Evolutionary conservation across 2,888 invertebrate genomes (phyloP).

Genomic region (Busseola fusca): DNA sequence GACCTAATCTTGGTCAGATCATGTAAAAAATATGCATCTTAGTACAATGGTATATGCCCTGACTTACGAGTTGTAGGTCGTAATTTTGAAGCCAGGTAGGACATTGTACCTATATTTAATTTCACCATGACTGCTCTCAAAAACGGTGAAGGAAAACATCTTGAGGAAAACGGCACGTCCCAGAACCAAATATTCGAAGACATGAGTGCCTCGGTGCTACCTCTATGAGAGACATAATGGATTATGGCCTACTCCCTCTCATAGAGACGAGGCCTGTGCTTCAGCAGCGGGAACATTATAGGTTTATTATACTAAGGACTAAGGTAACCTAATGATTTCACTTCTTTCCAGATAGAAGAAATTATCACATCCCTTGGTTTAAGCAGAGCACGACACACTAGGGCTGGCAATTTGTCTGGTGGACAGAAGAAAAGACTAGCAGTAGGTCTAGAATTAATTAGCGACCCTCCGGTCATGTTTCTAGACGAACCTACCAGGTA

Average conservation of each 20-base stretch:
- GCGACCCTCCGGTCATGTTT: conserved; percentile 97
- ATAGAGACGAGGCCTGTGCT: background rate
- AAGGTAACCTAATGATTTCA: conserved; percentile 19
- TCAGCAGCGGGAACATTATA: background rate
- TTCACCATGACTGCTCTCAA: background rate
- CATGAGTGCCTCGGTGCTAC: too few species aligned
- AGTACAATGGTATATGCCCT: too few species aligned
- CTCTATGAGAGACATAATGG: too few species aligned
- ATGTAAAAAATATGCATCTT: too few species aligned
- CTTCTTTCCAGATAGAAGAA: conserved; percentile 91
- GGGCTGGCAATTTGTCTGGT: conserved; percentile 93
- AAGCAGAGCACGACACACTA: conserved; percentile 90
- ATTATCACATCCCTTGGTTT: conserved; percentile 94
- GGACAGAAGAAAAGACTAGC: conserved; percentile 97
- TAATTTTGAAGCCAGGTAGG: too few species aligned
- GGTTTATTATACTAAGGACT: background rate
- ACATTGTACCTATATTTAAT: too few species aligned
- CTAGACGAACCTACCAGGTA: conserved; percentile 98
- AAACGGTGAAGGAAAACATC: background rate
- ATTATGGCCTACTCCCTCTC: too few species aligned
- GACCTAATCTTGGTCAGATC: too few species aligned
- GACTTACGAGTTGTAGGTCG: too few species aligned
- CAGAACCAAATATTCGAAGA: background rate
- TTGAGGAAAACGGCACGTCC: too few species aligned
- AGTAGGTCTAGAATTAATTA: conserved; percentile 96